phyloP scores from a whole-genome alignment of 2,797 vertebrate genomes.

The Tokudaia muenninki region DNA sequence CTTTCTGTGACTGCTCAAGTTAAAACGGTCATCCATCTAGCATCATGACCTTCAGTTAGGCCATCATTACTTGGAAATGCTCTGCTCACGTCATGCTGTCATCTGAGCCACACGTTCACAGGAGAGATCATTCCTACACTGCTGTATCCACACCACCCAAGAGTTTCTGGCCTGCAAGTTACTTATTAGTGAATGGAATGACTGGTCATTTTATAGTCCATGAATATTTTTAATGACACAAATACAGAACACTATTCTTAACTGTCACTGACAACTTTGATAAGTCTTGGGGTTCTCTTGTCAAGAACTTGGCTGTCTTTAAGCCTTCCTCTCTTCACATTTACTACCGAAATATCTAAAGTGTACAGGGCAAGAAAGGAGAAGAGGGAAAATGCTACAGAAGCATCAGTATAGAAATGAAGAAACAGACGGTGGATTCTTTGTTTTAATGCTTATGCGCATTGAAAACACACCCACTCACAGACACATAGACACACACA shows the following conservation, averaged over 20 bases:
- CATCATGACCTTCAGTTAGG: neutral
- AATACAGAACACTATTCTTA: neutral
- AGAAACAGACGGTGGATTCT: neutral
- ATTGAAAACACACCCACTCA: conserved; percentile 2
- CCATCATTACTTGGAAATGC: neutral
- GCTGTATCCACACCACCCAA: neutral
- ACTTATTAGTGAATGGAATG: neutral
- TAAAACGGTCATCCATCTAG: neutral
- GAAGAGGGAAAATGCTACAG: neutral
- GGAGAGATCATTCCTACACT: neutral
- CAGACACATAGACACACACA: neutral
- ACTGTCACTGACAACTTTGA: neutral
- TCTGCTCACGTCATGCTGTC: neutral
- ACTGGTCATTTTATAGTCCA: neutral
- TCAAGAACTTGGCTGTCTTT: neutral
- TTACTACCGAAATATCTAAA: neutral
- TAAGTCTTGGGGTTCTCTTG: neutral
- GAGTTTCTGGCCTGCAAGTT: neutral
- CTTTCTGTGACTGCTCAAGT: neutral
- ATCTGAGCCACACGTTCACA: neutral
- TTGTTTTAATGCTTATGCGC: neutral
- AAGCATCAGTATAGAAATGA: neutral
- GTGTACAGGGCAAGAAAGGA: neutral
- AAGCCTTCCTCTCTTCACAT: neutral
- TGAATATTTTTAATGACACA: neutral